A percentile compares a stretch with the other conserved stretches of the same genome.
Evolutionary conservation across 2,888 invertebrate species (phyloP).

Genomic region (Catotricha subobsoleta): DNA sequence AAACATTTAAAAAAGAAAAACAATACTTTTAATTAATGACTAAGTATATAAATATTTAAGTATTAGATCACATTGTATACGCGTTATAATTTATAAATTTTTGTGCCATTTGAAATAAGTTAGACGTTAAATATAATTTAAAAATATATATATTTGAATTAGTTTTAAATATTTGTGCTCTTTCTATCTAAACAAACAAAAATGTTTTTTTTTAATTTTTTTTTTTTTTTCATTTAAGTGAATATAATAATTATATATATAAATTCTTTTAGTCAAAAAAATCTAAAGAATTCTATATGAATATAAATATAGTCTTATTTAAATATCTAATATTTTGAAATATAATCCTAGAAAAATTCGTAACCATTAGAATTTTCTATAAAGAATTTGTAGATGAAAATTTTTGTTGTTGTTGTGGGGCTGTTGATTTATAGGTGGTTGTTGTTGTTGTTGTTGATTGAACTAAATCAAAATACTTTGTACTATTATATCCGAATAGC

Average conservation of each 20-base stretch:
- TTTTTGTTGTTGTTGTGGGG: too few species aligned
- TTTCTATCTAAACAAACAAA: background rate
- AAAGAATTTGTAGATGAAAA: too few species aligned
- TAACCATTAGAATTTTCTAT: too few species aligned
- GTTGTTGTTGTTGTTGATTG: slow-evolving; percentile 14
- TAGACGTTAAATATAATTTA: background rate
- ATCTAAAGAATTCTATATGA: too few species aligned
- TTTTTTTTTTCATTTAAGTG: background rate
- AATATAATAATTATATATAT: background rate
- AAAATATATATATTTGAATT: too few species aligned
- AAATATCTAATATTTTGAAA: too few species aligned
- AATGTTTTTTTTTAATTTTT: background rate
- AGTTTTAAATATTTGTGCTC: background rate
- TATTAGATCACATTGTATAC: slow-evolving; percentile 1
- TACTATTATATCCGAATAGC: slow-evolving; percentile 45
- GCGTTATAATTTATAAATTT: background rate
- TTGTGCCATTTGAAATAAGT: background rate
- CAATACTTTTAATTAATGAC: too few species aligned
- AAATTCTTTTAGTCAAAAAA: too few species aligned
- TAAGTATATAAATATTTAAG: too few species aligned
- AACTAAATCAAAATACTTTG: slow-evolving; percentile 35
- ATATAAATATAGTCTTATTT: too few species aligned
- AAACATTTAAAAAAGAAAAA: too few species aligned
- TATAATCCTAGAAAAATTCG: too few species aligned
- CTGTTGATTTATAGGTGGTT: background rate